Conservation (phyloP, 1,140 invertebrate genomes). For the Grapholita molesta region DNA sequence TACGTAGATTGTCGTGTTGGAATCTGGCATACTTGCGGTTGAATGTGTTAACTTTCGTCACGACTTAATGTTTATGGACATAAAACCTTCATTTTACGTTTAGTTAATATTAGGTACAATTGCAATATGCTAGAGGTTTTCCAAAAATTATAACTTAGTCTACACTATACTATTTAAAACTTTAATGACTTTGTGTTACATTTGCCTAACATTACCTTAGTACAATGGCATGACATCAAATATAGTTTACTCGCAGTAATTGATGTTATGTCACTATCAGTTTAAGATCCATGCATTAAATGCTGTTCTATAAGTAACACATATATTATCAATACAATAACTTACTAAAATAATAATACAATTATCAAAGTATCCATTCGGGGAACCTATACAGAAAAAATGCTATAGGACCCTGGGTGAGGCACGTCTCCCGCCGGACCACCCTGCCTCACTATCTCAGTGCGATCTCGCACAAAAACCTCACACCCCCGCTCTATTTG, state of each 20-base stretch:
- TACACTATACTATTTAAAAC: no score
- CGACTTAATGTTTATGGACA: conserved; percentile 24
- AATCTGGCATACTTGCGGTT: conserved; percentile 45
- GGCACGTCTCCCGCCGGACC: conserved; percentile 36
- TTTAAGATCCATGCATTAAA: no score
- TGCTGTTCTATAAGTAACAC: no score
- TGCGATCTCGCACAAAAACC: conserved; percentile 57
- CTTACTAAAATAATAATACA: not conserved
- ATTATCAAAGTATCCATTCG: not conserved
- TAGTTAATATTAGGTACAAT: not conserved
- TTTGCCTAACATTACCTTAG: no score
- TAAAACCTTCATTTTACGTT: not conserved
- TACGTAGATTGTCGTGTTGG: conserved; percentile 42
- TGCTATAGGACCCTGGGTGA: not conserved
- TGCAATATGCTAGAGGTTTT: no score
- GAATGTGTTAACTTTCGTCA: conserved; percentile 41
- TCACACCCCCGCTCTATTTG: conserved; percentile 57
- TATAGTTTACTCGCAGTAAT: no score
- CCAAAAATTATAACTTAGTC: no score
- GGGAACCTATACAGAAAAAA: not conserved
- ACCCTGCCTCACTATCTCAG: conserved; percentile 50
- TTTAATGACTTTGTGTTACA: no score
- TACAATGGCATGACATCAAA: no score
- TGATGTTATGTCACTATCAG: no score
- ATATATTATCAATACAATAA: not conserved